phyloP scores from a whole-genome alignment of 1,140 invertebrate genomes.

The Phortica variegata region DNA sequence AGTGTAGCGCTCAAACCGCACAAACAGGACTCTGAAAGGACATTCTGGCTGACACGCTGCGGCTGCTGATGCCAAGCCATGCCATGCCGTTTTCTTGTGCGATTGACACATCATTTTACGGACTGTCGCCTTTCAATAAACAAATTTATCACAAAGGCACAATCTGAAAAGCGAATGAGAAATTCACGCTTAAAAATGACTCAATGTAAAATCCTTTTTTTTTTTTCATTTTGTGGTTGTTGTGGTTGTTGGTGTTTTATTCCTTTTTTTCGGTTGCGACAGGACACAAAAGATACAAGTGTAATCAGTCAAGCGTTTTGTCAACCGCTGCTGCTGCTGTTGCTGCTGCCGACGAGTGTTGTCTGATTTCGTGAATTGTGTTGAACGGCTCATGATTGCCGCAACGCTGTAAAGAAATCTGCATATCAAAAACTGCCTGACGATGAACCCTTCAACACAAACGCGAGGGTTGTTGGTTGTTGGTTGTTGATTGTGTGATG shows the following conservation, averaged over 20 bases:
- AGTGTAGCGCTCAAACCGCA: conserved; percentile 20
- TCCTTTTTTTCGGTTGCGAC: too few relatives aligned
- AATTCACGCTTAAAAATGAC: neutral
- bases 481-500: conserved; percentile 32
- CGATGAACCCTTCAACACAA: conserved; percentile 1
- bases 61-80: neutral
- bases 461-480: conserved; percentile 51
- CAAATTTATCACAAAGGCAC: conserved; percentile 47
- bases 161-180: conserved; percentile 19
- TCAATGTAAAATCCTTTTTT: conserved; percentile 48
- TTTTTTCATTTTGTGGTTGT: too few relatives aligned
- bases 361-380: too few relatives aligned
- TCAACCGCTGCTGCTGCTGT: conserved; percentile 41
- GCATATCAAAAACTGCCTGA: conserved; percentile 39
- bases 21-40: conserved; percentile 3
- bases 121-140: conserved; percentile 58
- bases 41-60: neutral
- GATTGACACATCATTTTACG: conserved; percentile 59
- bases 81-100: conserved; percentile 32
- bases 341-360: too few relatives aligned
- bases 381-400: conserved; percentile 15
- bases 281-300: conserved; percentile 46
- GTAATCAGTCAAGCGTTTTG: conserved; percentile 57
- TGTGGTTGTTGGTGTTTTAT: too few relatives aligned
- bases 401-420: conserved; percentile 27